These are phyloP conservation scores for Diplodus sargus DNA, from an alignment of 2,797 vertebrate genomes.

Conservation along the genomic window DNA sequence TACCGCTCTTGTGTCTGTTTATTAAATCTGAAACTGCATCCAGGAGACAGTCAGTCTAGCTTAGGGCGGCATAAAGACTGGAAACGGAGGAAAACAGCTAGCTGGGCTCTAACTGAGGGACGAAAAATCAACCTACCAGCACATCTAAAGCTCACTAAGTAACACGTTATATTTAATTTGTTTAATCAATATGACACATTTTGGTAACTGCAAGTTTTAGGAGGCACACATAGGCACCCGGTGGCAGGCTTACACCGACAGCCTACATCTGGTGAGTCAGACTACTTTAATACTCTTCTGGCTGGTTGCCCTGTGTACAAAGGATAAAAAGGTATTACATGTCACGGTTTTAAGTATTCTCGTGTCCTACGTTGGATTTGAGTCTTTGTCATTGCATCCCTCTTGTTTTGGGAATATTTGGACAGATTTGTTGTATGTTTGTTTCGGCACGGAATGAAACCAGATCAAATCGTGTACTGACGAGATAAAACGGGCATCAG, in stretches of 20 bases:
- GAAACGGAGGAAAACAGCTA: not conserved
- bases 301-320: not conserved
- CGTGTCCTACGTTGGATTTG: not conserved
- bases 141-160: not conserved
- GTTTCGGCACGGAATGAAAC: conserved; percentile 10
- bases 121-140: not conserved
- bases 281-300: not conserved
- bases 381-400: not conserved
- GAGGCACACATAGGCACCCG: no score
- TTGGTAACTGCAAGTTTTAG: no score
- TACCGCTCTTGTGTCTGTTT: not conserved
- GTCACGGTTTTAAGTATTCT: not conserved
- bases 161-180: not conserved
- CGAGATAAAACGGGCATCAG: not conserved
- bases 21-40: not conserved
- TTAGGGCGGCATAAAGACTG: not conserved
- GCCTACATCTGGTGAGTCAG: no score
- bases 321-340: not conserved
- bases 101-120: not conserved
- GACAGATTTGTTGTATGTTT: not conserved
- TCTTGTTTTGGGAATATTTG: not conserved
- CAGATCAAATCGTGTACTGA: not conserved
- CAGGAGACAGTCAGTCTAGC: not conserved
- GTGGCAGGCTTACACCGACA: no score
- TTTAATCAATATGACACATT: not conserved